Evolutionary conservation across 2,888 invertebrate species (phyloP).

Genomic region (Cephus runcator): DNA sequence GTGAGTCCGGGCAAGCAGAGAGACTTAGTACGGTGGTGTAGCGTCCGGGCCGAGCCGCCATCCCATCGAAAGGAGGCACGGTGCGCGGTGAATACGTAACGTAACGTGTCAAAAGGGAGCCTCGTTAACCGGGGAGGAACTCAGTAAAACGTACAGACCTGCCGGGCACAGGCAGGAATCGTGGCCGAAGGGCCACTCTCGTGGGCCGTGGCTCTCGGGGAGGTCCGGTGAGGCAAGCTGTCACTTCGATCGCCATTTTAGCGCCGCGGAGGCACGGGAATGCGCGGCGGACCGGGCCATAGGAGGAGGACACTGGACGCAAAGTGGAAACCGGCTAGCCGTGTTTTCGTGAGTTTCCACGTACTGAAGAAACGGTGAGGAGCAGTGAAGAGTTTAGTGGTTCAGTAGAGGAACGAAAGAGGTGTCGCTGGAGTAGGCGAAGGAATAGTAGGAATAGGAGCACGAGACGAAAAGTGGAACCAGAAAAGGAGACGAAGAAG

Average conservation of each 20-base stretch:
- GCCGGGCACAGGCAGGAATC: conserved; percentile 2
- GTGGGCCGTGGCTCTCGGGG: conserved; percentile 5
- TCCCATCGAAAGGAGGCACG: neutral
- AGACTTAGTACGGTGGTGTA: conserved; percentile 41
- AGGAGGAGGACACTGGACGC: conserved; percentile 33
- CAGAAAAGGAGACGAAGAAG: conserved; percentile 8
- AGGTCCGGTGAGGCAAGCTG: conserved; percentile 46
- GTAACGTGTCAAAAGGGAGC: neutral
- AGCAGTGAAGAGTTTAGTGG: neutral
- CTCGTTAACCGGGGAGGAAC: conserved; percentile 11
- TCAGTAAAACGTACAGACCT: conserved; percentile 8
- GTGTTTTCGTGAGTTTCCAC: neutral
- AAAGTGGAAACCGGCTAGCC: conserved; percentile 23
- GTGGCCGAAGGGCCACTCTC: conserved; percentile 4
- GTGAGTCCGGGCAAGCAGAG: conserved; percentile 62
- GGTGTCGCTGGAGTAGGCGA: conserved; percentile 5
- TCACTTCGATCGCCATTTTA: conserved; percentile 65
- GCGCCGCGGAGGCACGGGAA: conserved; percentile 52
- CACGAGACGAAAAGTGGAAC: neutral
- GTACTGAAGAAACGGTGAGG: neutral
- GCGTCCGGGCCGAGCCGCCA: conserved; percentile 4
- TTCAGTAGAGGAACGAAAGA: conserved; percentile 20
- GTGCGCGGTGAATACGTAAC: neutral
- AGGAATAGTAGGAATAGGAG: no score
- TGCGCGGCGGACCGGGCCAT: conserved; percentile 52